phyloP scores from a whole-genome alignment of 2,888 invertebrate species.

The Thymelicus sylvestris region DNA sequence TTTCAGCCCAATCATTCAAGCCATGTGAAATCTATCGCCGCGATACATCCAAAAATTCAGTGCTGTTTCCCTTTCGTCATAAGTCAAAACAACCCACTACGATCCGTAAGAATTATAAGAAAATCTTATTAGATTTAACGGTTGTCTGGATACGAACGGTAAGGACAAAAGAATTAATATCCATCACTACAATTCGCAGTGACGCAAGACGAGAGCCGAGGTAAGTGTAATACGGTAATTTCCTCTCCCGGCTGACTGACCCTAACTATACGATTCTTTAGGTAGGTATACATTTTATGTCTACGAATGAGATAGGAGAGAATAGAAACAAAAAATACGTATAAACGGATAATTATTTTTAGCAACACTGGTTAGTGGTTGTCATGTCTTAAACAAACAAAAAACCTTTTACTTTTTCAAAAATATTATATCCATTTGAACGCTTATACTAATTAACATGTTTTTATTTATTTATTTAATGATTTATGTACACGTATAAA shows the following conservation, averaged over 20 bases:
- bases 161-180: constrained; percentile 70
- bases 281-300: not conserved
- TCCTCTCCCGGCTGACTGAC: constrained; percentile 19
- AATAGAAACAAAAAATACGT: not conserved
- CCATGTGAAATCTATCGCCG: not conserved
- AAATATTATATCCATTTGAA: no score
- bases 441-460: no score
- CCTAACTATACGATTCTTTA: constrained; percentile 8
- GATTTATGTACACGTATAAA: no score
- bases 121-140: constrained; percentile 75
- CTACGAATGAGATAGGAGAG: constrained; percentile 3
- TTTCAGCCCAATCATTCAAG: no score
- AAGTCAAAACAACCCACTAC: not conserved
- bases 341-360: not conserved
- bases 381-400: no score
- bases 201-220: constrained; percentile 50
- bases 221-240: constrained; percentile 37
- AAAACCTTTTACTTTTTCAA: no score
- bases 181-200: constrained; percentile 70
- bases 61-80: not conserved
- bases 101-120: not conserved
- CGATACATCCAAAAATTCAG: not conserved
- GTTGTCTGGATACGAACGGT: constrained; percentile 72
- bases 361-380: no score
- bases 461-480: no score